Base-by-base conservation (phyloP, 2,888 invertebrate genomes). In the Cheilosia soror region DNA sequence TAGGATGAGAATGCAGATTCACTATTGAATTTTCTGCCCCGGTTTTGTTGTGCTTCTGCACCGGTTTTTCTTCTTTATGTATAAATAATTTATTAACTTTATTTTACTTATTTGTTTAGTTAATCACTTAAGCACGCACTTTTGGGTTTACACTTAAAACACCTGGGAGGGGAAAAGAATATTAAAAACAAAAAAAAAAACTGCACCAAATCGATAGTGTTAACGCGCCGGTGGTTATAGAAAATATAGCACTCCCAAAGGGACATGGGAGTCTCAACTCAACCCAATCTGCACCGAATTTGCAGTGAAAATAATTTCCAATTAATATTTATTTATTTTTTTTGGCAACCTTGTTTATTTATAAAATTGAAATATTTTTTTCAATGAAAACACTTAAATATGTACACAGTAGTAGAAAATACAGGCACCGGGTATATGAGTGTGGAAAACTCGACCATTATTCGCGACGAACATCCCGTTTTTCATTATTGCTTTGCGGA, bases 141-240 rank as follows among this genome's bases (percentile, higher is more conserved):
- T 66, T 29, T 49, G 47, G 42, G 20, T 2, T 20, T 20, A 20
- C 15, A 47, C 31, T 44, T 63, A 51, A 37, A 27, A 62, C 77
- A 76, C 71, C 78, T 78, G 53, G 55, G 15, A 9, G 25, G 25
- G 13, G 9, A 29, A 27, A 11, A 5, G 29, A 9, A 27, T 0
- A 25, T 11, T 27, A 27, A 27, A 51, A 20, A 57, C n/a, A 15
- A 9, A 60, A 68, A 60, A 55, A 47, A 75, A 55, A 63, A 57
- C 57, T 69, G 66, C 66, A 83, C 78, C 9, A 68, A 83, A 83
- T 83, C 83, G 79, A 83, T 83, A 83, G 83, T 51, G 51, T 83
- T 62, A 55, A 57, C 29, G 55, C 65, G 72, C 53, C 60, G 37
- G n/a, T 27, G 1, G 1, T 37, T 11, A 37, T 7, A 66, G 4